Conservation (phyloP, 2,113 vertebrate species). For the Leuciscus idus region DNA sequence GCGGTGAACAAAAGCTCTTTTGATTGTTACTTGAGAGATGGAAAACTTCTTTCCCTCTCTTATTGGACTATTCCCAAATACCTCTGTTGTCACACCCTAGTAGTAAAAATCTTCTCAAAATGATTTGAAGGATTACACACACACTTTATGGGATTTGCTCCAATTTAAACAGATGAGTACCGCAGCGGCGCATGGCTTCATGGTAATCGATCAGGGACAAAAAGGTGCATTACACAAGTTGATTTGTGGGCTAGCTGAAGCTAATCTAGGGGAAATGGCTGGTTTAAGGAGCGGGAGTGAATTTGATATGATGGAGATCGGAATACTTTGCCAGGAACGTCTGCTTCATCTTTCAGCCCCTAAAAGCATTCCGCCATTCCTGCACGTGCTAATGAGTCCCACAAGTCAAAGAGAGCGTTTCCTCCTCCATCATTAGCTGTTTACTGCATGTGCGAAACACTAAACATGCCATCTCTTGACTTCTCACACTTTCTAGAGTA, state of each 20-base stretch:
- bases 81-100: not conserved
- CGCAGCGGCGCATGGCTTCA: not conserved
- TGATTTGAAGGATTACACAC: conserved; percentile 6
- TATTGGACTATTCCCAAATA: conserved; percentile 8
- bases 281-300: conserved; percentile 50
- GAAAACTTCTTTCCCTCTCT: conserved; percentile 8
- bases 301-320: conserved; percentile 54
- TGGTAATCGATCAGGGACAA: conserved; percentile 47
- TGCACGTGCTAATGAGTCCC: conserved; percentile 55
- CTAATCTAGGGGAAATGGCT: conserved; percentile 55
- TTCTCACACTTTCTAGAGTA: conserved; percentile 43
- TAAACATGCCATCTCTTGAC: conserved; percentile 44
- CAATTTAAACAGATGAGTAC: conserved; percentile 28
- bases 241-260: conserved; percentile 47
- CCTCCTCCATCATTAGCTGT: conserved; percentile 30
- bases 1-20: conserved; percentile 10
- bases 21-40: not conserved
- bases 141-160: conserved; percentile 20
- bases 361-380: conserved; percentile 56
- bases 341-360: conserved; percentile 31
- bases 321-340: conserved; percentile 40
- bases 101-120: conserved; percentile 1
- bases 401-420: not conserved
- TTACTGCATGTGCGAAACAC: conserved; percentile 20
- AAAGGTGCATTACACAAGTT: conserved; percentile 51